Evolutionary conservation across 2,797 vertebrate genomes (phyloP), one percentile per base, ranked within the genome.

Genomic region (Lepilemur ruficaudatus): DNA sequence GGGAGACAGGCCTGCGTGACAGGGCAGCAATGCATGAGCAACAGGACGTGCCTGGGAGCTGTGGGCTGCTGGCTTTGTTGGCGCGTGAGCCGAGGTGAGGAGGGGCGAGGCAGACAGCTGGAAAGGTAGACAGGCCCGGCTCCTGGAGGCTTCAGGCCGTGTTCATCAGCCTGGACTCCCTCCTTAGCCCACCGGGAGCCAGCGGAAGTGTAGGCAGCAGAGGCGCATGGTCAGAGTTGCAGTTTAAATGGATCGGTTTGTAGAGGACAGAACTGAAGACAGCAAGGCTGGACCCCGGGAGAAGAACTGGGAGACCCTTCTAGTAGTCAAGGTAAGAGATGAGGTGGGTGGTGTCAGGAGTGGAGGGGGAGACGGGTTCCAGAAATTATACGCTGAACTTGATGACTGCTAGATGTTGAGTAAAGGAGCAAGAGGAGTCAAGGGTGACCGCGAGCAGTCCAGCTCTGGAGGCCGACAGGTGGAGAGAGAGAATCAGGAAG

Each of bases 301-400:
- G 87, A 9, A 30, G 30, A 8, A n/a, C 2, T 6, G 12, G 14
- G 38, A 63, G 91, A 18, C 35, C 59, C 41, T 0, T 6, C 82
- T 8, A 14, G 28, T 0, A 35, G 46, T 32, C 0, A 0, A 43
- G 55, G 23, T 1, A 32, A 23, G 43, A 20, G 25, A 1, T 17
- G 55, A 35, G 4, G 14, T 15, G 48, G 57, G 57, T 0, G 8
- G 52, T 5, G 30, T 38, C 22, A 22, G 72, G 48, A 14, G 3
- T 10, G 35, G 18, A 14, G 20, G 30, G 5, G 57, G 38, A 80
- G 57, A 11, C 4, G 5, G 30, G 28, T n/a, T 32, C 4, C 1
- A 25, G 61, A 20, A n/a, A 35, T 0, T 0, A 1, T 0, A 7
- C 22, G 55, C 48, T 10, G 79, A 25, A n/a, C 5, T 0, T 25